phyloP scores from a whole-genome alignment of 2,797 vertebrate genomes.

The Hirundo rustica region DNA sequence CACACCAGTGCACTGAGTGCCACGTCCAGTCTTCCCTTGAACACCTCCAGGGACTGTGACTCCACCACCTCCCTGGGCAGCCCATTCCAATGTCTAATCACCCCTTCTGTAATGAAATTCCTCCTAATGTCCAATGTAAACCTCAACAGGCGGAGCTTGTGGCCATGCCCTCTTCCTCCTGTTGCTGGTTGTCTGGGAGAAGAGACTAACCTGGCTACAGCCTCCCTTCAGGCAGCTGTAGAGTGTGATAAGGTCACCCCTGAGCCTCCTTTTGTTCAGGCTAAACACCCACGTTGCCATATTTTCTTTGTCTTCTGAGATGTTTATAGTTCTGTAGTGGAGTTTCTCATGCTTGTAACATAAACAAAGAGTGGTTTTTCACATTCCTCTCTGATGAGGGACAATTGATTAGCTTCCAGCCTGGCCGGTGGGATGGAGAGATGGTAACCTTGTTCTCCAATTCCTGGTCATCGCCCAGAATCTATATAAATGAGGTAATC shows the following conservation, averaged over 20 bases:
- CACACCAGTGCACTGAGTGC: not conserved
- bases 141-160: fast-evolving
- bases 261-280: not conserved
- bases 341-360: too few species aligned
- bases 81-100: not conserved
- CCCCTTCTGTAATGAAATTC: not conserved
- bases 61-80: not conserved
- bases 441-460: too few species aligned
- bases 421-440: too few species aligned
- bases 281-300: not conserved
- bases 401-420: too few species aligned
- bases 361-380: too few species aligned
- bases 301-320: too few species aligned
- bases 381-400: too few species aligned
- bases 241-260: not conserved
- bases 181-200: not conserved
- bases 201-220: not conserved
- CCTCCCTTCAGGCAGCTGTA: not conserved
- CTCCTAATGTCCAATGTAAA: not conserved
- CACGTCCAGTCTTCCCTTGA: fast-evolving
- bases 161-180: not conserved
- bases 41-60: not conserved
- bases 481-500: too few species aligned
- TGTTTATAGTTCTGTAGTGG: too few species aligned
- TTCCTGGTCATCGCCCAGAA: too few species aligned